Evolutionary conservation across 2,797 vertebrate genomes (phyloP).

Genomic region (Bovichtus diacanthus): DNA sequence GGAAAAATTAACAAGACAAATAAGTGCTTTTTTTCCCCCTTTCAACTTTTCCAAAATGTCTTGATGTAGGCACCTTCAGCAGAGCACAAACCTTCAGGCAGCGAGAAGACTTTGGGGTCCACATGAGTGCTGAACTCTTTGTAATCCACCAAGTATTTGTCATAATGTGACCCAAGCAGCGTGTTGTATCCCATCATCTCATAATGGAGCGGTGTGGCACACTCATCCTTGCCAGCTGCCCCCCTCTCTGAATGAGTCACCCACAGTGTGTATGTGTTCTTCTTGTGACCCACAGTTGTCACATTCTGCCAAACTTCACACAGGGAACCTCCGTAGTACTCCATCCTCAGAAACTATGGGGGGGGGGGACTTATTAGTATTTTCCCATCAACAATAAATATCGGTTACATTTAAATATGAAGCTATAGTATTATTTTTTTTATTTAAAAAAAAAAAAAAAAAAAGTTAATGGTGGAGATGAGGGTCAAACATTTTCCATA

Average conservation of each 20-base stretch:
- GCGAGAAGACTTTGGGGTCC: constrained; percentile 73
- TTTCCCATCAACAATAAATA: no score
- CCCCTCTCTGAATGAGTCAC: constrained; percentile 79
- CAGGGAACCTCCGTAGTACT: constrained; percentile 82
- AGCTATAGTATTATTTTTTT: neutral
- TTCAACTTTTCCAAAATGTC: neutral
- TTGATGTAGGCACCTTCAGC: neutral
- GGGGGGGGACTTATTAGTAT: no score
- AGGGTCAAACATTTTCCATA: neutral
- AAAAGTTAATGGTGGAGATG: neutral
- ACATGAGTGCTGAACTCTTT: constrained; percentile 77
- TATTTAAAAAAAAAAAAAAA: no score
- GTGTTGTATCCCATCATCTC: constrained; percentile 90
- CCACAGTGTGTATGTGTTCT: constrained; percentile 89
- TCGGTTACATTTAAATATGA: no score
- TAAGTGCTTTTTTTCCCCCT: neutral
- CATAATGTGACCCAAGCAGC: constrained; percentile 88
- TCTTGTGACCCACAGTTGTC: constrained; percentile 81
- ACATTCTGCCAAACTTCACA: constrained; percentile 88
- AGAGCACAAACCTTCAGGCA: constrained; percentile 81
- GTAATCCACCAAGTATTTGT: constrained; percentile 89
- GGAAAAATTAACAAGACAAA: neutral
- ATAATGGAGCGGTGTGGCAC: constrained; percentile 82
- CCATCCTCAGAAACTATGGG: constrained; percentile 84
- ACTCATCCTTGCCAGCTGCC: constrained; percentile 42